These are phyloP conservation scores for Melipona bicolor DNA, from an alignment of 2,888 invertebrate species.

Conservation along the genomic window DNA sequence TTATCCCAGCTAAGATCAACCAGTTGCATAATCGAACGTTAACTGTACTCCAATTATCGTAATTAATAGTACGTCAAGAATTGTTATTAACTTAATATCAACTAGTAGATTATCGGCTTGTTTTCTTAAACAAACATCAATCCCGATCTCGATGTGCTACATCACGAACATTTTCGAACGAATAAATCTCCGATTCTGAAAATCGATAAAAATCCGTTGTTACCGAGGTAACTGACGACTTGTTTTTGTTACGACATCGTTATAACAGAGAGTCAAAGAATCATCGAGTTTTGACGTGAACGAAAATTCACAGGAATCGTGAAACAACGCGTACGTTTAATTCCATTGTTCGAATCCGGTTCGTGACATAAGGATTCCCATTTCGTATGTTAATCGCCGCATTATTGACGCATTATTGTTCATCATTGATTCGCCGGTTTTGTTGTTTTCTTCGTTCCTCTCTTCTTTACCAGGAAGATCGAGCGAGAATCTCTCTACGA, in stretches of 20 bases:
- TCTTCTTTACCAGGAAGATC: not conserved
- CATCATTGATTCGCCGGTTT: too few species aligned
- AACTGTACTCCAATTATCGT: constrained; percentile 30
- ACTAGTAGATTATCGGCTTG: not conserved
- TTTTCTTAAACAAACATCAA: not conserved
- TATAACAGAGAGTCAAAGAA: not conserved
- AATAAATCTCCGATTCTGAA: not conserved
- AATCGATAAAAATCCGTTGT: not conserved
- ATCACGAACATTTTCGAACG: not conserved
- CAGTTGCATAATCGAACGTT: constrained; percentile 21
- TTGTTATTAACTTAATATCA: constrained; percentile 21
- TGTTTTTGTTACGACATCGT: not conserved
- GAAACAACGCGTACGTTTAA: not conserved
- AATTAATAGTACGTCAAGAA: constrained; percentile 24
- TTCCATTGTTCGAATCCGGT: constrained; percentile 23
- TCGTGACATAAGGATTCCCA: not conserved
- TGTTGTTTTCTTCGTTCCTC: not conserved
- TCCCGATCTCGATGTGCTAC: not conserved
- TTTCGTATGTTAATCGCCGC: constrained; percentile 7
- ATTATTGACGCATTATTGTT: not conserved
- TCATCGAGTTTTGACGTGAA: not conserved
- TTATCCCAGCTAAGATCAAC: constrained; percentile 18
- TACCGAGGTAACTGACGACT: not conserved
- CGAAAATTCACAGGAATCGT: not conserved
- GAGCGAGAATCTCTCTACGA: constrained; percentile 36